phyloP scores from a whole-genome alignment of 2,888 invertebrate genomes.

The Eupithecia tripunctaria region DNA sequence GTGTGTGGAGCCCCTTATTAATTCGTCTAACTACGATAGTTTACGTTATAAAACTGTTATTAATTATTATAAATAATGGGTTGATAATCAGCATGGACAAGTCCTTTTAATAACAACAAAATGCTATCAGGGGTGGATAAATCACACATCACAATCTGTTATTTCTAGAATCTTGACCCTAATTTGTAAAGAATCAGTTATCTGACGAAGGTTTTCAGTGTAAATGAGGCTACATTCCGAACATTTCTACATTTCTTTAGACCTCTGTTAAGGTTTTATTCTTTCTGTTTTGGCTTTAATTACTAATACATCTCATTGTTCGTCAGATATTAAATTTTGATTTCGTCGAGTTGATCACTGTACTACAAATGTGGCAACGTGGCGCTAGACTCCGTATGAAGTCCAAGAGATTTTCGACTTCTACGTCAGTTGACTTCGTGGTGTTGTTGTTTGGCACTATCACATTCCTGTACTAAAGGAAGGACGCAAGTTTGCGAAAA shows the following conservation, averaged over 20 bases:
- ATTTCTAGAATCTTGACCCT: background rate
- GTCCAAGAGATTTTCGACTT: no score
- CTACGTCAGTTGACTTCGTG: no score
- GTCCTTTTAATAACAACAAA: background rate
- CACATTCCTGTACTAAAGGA: no score
- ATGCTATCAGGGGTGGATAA: background rate
- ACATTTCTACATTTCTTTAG: slow-evolving; percentile 13
- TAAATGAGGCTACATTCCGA: slow-evolving; percentile 29
- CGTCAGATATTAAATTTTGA: slow-evolving; percentile 10
- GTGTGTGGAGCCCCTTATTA: no score
- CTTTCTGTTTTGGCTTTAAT: slow-evolving; percentile 33
- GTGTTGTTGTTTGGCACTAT: no score
- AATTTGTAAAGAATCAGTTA: slow-evolving; percentile 3
- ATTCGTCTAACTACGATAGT: no score
- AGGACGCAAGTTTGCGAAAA: no score
- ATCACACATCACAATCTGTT: background rate
- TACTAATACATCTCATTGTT: slow-evolving; percentile 21
- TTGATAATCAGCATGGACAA: slow-evolving; percentile 9
- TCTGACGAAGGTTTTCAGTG: slow-evolving; percentile 7
- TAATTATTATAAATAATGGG: background rate
- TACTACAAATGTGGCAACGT: background rate
- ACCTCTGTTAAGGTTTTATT: slow-evolving; percentile 14
- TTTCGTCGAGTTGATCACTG: background rate
- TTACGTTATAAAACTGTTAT: background rate
- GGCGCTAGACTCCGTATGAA: no score